Evolutionary conservation across 1,140 invertebrate species (phyloP).

Genomic region (Wiebesia pumilae): DNA sequence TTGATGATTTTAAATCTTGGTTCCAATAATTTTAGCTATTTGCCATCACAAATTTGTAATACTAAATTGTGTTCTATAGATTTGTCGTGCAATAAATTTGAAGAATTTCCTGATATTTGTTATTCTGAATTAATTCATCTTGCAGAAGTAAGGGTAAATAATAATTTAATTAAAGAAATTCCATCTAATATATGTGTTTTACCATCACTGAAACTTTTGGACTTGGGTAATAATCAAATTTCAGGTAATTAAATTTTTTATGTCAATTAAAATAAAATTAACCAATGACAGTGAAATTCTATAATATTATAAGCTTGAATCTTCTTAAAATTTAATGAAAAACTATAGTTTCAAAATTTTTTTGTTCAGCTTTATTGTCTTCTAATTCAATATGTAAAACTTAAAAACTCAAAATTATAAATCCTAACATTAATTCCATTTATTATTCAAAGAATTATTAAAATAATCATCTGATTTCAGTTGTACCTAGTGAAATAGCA

Average conservation of each 20-base stretch:
- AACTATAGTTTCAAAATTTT: too few relatives aligned
- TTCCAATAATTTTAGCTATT: conserved; percentile 78
- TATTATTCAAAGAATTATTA: conserved; percentile 33
- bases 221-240: conserved; percentile 82
- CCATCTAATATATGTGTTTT: conserved; percentile 78
- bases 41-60: conserved; percentile 78
- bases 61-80: conserved; percentile 79
- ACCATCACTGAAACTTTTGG: conserved; percentile 80
- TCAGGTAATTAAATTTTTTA: conserved; percentile 75
- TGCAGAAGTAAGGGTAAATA: conserved; percentile 80
- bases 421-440: neutral
- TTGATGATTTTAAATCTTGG: conserved; percentile 83
- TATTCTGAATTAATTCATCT: conserved; percentile 78
- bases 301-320: too few relatives aligned
- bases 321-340: too few relatives aligned
- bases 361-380: too few relatives aligned
- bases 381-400: too few relatives aligned
- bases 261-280: neutral
- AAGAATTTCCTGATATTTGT: conserved; percentile 80
- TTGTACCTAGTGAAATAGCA: conserved; percentile 64
- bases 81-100: conserved; percentile 82
- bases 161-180: conserved; percentile 81
- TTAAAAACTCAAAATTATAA: neutral
- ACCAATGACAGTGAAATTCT: neutral
- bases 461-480: conserved; percentile 52